phyloP scores from a whole-genome alignment of 2,113 vertebrate genomes.

The Microcebus murinus region DNA sequence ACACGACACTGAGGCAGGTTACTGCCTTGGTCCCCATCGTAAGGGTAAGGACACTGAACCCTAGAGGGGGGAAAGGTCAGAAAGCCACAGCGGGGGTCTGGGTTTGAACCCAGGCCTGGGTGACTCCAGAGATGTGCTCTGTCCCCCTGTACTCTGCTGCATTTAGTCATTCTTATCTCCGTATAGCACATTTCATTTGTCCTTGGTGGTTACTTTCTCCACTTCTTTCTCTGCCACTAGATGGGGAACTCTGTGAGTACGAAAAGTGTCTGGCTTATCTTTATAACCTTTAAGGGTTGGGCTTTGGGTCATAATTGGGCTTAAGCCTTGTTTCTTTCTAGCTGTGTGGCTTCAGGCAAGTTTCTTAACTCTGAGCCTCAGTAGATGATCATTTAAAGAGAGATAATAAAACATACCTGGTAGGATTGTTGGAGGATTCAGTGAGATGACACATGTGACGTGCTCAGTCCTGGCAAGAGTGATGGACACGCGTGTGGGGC shows the following conservation, averaged over 20 bases:
- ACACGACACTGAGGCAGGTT: background rate
- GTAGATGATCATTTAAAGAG: background rate
- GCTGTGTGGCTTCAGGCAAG: background rate
- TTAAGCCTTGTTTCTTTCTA: background rate
- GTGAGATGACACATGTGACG: rapidly evolving
- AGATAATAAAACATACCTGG: background rate
- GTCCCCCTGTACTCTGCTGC: background rate
- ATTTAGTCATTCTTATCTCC: background rate
- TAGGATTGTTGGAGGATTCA: background rate
- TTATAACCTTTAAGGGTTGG: background rate
- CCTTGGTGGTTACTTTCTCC: background rate
- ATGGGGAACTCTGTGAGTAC: background rate
- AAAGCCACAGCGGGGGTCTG: background rate
- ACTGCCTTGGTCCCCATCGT: background rate
- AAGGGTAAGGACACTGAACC: background rate
- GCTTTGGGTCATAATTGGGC: background rate
- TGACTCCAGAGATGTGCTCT: too few relatives aligned
- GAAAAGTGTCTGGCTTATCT: background rate
- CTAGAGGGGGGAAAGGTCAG: background rate
- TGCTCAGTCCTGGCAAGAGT: background rate
- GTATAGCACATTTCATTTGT: background rate
- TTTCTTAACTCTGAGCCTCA: background rate
- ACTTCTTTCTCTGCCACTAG: background rate
- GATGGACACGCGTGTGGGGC: background rate
- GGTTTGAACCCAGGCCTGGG: background rate